Evolutionary conservation across 2,797 vertebrate genomes (phyloP).

Genomic region (Natrix natrix): DNA sequence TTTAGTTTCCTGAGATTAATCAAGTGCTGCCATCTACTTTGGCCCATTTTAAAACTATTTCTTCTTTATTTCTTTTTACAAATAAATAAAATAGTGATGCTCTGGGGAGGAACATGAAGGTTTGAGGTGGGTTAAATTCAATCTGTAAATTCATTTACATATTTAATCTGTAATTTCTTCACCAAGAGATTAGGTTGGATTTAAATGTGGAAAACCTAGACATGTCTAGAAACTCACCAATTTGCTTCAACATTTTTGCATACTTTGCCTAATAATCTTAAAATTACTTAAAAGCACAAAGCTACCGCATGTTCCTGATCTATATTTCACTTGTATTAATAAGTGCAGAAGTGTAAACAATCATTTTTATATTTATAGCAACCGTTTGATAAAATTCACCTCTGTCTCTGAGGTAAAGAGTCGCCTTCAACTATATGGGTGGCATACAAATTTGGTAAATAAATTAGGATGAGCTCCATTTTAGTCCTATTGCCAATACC

Average conservation of each 20-base stretch:
- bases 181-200: background rate
- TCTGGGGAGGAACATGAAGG: background rate
- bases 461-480: background rate
- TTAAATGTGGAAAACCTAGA: background rate
- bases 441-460: background rate
- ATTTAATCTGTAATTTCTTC: background rate
- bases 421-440: background rate
- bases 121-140: background rate
- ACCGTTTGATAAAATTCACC: background rate
- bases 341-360: background rate
- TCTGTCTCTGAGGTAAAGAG: background rate
- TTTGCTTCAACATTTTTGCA: background rate
- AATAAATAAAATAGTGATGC: background rate
- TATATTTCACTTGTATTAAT: background rate
- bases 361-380: background rate
- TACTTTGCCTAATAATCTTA: background rate
- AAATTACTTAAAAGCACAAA: background rate
- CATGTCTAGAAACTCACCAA: background rate
- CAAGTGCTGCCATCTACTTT: background rate
- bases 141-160: too few relatives aligned
- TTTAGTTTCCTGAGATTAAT: background rate
- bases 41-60: background rate
- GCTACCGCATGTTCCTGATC: background rate
- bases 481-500: background rate
- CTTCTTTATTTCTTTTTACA: background rate